phyloP scores from a whole-genome alignment of 2,797 vertebrate species.

The Chloroceryle inda region DNA sequence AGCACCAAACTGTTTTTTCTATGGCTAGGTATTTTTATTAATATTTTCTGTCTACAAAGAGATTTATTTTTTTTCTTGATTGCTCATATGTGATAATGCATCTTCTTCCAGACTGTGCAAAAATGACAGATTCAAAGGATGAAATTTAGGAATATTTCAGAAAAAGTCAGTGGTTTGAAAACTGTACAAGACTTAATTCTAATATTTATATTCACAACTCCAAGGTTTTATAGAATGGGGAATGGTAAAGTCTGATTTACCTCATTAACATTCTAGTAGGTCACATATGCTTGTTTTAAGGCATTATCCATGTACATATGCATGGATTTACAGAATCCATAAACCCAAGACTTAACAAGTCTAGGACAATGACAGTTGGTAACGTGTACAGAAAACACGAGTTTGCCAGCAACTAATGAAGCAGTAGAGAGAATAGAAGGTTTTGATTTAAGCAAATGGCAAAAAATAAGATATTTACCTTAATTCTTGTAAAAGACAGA shows the following conservation, averaged over 20 bases:
- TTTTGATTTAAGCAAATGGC: background rate
- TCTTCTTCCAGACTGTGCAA: background rate
- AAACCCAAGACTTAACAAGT: background rate
- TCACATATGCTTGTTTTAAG: background rate
- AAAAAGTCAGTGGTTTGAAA: background rate
- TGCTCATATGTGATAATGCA: background rate
- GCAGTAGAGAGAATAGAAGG: background rate
- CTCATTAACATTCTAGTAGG: background rate
- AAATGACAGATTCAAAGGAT: background rate
- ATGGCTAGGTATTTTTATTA: background rate
- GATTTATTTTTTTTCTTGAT: background rate
- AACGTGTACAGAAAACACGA: background rate
- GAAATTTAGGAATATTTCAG: background rate
- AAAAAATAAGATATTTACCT: background rate
- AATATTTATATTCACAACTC: background rate
- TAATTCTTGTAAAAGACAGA: background rate
- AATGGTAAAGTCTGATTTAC: background rate
- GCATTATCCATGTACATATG: background rate
- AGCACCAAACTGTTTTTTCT: background rate
- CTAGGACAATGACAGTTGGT: background rate
- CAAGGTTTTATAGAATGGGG: background rate
- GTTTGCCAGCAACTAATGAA: background rate
- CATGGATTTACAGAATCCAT: background rate
- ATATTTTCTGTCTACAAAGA: background rate
- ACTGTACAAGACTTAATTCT: accelerated